These are phyloP conservation scores for Malurus cyaneus DNA, from an alignment of 2,113 vertebrate genomes.

Conservation along the genomic window DNA sequence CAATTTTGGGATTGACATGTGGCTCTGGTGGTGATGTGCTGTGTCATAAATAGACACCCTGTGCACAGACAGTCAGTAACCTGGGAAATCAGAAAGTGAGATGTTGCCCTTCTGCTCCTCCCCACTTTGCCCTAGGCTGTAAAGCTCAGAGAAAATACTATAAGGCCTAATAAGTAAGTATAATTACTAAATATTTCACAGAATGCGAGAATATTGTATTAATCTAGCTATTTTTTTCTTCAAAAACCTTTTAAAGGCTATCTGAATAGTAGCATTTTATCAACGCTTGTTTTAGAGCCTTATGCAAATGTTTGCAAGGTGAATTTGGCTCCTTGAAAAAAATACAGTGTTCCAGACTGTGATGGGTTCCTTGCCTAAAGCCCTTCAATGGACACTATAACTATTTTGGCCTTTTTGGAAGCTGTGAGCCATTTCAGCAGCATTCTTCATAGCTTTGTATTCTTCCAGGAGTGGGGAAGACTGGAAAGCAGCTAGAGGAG, in stretches of 20 bases:
- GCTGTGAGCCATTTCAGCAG: neutral
- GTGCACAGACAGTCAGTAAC: neutral
- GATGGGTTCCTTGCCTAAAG: neutral
- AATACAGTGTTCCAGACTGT: neutral
- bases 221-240: neutral
- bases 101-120: neutral
- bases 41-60: conserved; percentile 4
- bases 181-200: neutral
- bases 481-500: neutral
- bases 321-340: neutral
- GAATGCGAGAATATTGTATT: neutral
- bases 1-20: neutral
- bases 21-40: neutral
- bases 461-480: neutral
- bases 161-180: neutral
- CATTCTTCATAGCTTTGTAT: neutral
- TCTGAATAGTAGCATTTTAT: neutral
- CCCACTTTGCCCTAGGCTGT: neutral
- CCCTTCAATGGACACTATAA: neutral
- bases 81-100: neutral
- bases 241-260: neutral
- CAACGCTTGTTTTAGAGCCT: neutral
- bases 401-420: neutral
- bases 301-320: neutral
- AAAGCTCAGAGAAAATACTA: neutral